Evolutionary conservation across 2,888 invertebrate species (phyloP).

Genomic region (Selenia dentaria): DNA sequence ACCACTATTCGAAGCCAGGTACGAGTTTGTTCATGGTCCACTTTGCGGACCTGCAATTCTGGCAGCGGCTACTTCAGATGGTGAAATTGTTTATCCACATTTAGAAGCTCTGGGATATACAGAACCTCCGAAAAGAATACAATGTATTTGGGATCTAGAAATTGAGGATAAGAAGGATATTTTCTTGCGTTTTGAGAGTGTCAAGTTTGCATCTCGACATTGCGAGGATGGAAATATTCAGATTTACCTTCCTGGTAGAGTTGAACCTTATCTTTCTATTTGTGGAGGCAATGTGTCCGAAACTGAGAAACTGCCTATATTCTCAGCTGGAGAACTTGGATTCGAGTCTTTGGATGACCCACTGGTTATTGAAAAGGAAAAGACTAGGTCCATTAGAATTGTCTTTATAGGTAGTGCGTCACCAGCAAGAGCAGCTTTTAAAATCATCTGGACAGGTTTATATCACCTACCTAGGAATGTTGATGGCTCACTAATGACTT

Average conservation of each 20-base stretch:
- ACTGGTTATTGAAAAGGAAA: constrained; percentile 83
- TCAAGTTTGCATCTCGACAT: constrained; percentile 92
- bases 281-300: constrained; percentile 94
- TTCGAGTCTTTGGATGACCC: constrained; percentile 84
- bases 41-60: constrained; percentile 93
- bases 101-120: constrained; percentile 90
- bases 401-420: constrained; percentile 91
- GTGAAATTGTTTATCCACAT: constrained; percentile 94
- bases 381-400: constrained; percentile 87
- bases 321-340: constrained; percentile 91
- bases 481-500: constrained; percentile 91
- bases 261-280: constrained; percentile 91
- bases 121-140: constrained; percentile 87
- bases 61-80: constrained; percentile 90
- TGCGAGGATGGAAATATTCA: constrained; percentile 95
- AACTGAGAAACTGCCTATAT: constrained; percentile 91
- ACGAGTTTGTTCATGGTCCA: constrained; percentile 95
- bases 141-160: constrained; percentile 92
- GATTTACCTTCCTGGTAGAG: constrained; percentile 89
- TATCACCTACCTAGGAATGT: constrained; percentile 93
- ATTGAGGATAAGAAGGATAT: constrained; percentile 93
- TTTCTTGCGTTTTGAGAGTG: constrained; percentile 94
- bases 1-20: constrained; percentile 93
- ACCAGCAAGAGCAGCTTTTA: constrained; percentile 93
- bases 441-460: constrained; percentile 95